These are phyloP conservation scores for Rhagium mordax DNA, from an alignment of 2,888 invertebrate genomes.

Conservation along the genomic window DNA sequence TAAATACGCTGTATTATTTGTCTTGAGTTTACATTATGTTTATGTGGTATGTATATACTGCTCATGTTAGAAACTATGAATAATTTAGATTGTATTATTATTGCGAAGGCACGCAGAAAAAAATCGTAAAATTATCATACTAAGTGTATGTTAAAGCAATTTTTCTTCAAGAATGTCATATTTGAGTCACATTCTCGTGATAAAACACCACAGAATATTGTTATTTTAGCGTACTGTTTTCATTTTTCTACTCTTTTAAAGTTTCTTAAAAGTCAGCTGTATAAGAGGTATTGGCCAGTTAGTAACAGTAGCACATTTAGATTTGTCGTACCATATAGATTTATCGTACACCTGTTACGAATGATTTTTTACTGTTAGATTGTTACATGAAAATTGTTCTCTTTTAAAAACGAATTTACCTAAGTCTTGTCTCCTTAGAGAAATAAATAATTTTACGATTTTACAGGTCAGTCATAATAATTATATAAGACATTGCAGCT, in stretches of 20 bases:
- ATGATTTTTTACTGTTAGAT: not conserved
- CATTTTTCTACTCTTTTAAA: conserved; percentile 2
- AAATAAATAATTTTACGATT: no score
- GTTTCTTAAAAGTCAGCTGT: not conserved
- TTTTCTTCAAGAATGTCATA: not conserved
- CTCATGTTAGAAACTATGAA: not conserved
- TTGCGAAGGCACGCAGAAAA: not conserved
- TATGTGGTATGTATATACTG: not conserved
- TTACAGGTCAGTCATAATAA: no score
- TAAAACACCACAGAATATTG: not conserved
- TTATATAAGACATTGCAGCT: no score
- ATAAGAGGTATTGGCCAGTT: not conserved
- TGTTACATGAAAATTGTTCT: no score
- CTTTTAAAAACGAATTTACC: no score
- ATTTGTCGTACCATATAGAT: not conserved
- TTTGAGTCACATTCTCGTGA: conserved; percentile 1
- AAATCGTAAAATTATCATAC: conserved; percentile 7
- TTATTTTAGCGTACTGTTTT: not conserved
- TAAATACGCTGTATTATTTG: not conserved
- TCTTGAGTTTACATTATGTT: not conserved
- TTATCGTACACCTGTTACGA: not conserved
- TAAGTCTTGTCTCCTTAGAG: no score
- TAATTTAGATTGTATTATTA: not conserved
- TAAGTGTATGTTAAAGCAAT: not conserved
- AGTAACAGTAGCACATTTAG: not conserved